phyloP scores from a whole-genome alignment of 2,888 invertebrate species.

The Rhodophaea formosa region DNA sequence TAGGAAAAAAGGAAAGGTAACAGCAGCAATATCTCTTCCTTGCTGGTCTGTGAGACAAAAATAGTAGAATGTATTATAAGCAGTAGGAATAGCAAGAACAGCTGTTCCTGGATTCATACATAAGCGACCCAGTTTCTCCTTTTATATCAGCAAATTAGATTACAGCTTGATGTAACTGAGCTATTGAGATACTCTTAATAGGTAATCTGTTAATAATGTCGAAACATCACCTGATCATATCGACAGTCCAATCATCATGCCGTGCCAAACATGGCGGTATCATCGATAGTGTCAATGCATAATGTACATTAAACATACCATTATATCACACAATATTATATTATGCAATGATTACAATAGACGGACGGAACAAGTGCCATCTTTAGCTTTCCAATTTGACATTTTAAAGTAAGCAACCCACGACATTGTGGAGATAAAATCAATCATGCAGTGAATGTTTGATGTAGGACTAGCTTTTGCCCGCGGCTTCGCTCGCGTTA shows the following conservation, averaged over 20 bases:
- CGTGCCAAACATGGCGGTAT: conserved; percentile 1
- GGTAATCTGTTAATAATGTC: background rate
- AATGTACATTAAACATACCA: conserved; percentile 12
- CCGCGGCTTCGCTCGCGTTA: too few species aligned
- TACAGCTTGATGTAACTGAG: background rate
- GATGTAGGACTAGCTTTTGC: background rate
- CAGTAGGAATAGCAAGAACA: too few species aligned
- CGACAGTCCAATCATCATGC: background rate
- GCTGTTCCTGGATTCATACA: too few species aligned
- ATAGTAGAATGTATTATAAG: too few species aligned
- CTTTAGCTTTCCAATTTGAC: conserved; percentile 46
- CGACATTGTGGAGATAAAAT: conserved; percentile 8
- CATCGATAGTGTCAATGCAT: conserved; percentile 7
- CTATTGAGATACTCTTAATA: background rate
- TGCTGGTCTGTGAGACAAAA: too few species aligned
- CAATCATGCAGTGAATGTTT: background rate
- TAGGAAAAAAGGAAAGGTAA: too few species aligned
- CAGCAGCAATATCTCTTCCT: too few species aligned
- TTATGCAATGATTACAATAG: conserved; percentile 16
- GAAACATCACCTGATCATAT: background rate
- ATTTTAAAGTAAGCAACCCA: conserved; percentile 38
- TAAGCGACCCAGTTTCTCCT: too few species aligned
- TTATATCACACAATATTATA: conserved; percentile 19
- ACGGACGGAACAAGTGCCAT: background rate
- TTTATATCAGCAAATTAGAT: too few species aligned